Percentiles rank a stretch among this genome's conserved stretches.
These are phyloP conservation scores for Strongylocentrotus purpuratus DNA, from an alignment of 35 echinoderm and acorn worm genomes.

Conservation along the genomic window DNA sequence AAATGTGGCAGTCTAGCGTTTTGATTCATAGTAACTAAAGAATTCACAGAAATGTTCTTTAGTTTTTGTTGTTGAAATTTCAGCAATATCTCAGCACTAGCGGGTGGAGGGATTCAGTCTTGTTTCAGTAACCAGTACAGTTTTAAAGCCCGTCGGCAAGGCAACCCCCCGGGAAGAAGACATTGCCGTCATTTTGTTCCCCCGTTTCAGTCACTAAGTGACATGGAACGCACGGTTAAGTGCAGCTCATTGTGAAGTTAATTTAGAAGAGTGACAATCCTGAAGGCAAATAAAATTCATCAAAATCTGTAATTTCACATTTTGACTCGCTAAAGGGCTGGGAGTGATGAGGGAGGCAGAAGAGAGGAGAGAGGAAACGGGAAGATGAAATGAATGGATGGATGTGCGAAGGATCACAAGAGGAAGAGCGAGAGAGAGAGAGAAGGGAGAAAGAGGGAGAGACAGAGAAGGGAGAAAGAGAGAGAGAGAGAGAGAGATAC, in stretches of 20 bases:
- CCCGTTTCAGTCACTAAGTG: background rate
- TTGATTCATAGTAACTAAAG: too few species aligned
- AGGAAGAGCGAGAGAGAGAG: too few species aligned
- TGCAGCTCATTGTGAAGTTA: background rate
- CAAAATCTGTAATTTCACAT: conserved; percentile 19
- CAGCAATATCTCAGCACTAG: too few species aligned
- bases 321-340: background rate
- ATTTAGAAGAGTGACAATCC: conserved; percentile 17
- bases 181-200: background rate
- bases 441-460: too few species aligned
- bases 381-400: background rate
- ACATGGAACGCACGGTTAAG: background rate
- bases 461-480: too few species aligned
- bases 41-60: too few species aligned
- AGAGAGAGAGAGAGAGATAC: too few species aligned
- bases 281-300: conserved; percentile 12
- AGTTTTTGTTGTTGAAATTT: too few species aligned
- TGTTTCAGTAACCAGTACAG: too few species aligned
- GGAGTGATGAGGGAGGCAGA: background rate
- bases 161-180: background rate
- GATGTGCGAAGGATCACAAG: background rate
- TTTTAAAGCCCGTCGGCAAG: background rate
- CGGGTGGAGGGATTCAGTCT: too few species aligned
- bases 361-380: background rate
- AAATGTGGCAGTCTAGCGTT: too few species aligned